Percentiles rank a stretch among this genome's conserved stretches.
These are phyloP conservation scores for Eublepharis macularius DNA, from an alignment of 2,113 vertebrate genomes.

Conservation along the genomic window DNA sequence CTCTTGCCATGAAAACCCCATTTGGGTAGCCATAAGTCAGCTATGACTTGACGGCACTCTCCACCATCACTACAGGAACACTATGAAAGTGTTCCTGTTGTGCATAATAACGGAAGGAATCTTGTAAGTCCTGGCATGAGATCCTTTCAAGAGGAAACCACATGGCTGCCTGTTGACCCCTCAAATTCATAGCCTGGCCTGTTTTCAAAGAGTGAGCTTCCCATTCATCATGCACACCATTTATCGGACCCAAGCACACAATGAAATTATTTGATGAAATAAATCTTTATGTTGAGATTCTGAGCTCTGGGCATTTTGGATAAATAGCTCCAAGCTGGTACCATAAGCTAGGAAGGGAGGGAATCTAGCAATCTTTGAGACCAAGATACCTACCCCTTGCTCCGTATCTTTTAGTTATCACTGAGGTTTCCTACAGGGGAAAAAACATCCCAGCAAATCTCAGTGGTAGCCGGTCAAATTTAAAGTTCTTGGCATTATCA, in stretches of 20 bases:
- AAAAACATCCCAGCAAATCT: not conserved
- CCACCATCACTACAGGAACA: not conserved
- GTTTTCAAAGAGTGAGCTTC: not conserved
- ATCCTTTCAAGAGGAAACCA: not conserved
- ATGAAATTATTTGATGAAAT: not conserved
- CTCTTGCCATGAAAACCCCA: too few species aligned
- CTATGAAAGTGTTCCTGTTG: not conserved
- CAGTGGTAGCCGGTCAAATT: not conserved
- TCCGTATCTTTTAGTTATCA: not conserved
- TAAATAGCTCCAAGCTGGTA: not conserved
- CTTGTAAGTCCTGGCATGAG: not conserved
- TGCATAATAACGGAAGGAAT: not conserved
- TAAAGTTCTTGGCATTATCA: not conserved
- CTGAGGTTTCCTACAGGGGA: not conserved
- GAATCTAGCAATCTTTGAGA: too few species aligned
- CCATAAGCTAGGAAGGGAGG: too few species aligned
- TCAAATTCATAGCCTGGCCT: not conserved
- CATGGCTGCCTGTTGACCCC: too few species aligned
- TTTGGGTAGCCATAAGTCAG: too few species aligned
- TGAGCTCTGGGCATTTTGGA: not conserved
- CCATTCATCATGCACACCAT: not conserved
- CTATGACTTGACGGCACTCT: too few species aligned
- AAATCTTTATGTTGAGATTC: not conserved
- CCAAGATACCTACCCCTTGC: too few species aligned
- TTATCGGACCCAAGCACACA: not conserved